Evolutionary conservation across 2,797 vertebrate species (phyloP).

Genomic region (Okamejei kenojei): DNA sequence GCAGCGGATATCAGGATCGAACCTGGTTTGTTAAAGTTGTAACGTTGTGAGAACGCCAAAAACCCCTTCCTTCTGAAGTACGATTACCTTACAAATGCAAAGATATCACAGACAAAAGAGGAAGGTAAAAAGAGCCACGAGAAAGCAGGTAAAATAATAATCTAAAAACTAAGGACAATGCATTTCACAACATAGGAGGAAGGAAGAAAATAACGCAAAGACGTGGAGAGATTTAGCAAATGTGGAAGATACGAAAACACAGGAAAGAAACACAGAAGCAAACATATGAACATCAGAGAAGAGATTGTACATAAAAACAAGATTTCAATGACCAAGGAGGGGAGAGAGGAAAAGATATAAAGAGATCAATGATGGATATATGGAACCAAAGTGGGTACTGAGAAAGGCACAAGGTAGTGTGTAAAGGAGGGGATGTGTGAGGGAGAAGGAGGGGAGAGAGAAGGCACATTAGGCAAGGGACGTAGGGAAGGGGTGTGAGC

Average conservation of each 20-base stretch:
- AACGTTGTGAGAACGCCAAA: no score
- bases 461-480: neutral
- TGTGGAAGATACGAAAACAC: neutral
- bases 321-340: neutral
- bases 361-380: neutral
- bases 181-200: no score
- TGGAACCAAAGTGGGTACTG: neutral
- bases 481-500: neutral
- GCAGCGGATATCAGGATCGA: no score
- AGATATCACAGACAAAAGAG: no score
- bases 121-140: no score
- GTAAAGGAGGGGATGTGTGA: neutral
- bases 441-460: neutral
- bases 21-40: no score
- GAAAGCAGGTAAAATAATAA: no score
- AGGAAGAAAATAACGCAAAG: no score
- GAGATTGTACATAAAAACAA: neutral
- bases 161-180: no score
- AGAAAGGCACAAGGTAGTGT: neutral
- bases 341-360: neutral
- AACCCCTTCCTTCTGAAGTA: no score
- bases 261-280: no score
- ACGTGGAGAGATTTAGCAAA: neutral
- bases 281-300: neutral
- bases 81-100: no score